phyloP scores from a whole-genome alignment of 1,140 invertebrate species.

The Ceratitis capitata region DNA sequence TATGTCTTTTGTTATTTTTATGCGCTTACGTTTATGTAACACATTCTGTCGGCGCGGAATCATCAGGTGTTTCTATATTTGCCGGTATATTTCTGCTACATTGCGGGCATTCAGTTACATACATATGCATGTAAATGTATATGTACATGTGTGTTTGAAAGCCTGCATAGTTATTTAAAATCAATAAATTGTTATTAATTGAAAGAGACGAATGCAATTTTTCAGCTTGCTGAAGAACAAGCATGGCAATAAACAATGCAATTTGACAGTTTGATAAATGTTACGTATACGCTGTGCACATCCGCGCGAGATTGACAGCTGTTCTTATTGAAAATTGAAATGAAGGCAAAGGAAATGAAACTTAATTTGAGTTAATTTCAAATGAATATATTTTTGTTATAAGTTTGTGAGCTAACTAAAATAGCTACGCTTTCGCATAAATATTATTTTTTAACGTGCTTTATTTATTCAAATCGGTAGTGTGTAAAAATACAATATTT shows the following conservation, averaged over 20 bases:
- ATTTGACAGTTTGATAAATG: background rate
- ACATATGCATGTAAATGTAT: background rate
- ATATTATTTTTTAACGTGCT: too few relatives aligned
- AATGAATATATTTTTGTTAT: background rate
- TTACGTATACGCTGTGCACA: background rate
- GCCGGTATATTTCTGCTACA: background rate
- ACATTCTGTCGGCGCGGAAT: background rate
- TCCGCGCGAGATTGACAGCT: background rate
- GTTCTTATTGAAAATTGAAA: background rate
- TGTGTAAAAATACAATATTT: too few relatives aligned
- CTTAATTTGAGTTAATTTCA: background rate
- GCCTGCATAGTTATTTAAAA: background rate
- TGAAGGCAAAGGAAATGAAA: too few relatives aligned
- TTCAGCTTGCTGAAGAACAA: background rate
- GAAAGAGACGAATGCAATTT: background rate
- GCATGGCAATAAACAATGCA: background rate
- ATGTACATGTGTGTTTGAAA: background rate
- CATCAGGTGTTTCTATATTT: background rate
- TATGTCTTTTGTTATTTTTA: background rate
- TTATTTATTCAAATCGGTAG: too few relatives aligned
- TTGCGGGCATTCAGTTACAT: background rate
- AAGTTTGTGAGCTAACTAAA: background rate
- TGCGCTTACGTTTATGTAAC: background rate
- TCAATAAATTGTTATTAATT: slow-evolving; percentile 2
- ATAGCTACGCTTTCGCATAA: background rate